phyloP scores from a whole-genome alignment of 1,140 invertebrate genomes.

The Diploscapter pachys region DNA sequence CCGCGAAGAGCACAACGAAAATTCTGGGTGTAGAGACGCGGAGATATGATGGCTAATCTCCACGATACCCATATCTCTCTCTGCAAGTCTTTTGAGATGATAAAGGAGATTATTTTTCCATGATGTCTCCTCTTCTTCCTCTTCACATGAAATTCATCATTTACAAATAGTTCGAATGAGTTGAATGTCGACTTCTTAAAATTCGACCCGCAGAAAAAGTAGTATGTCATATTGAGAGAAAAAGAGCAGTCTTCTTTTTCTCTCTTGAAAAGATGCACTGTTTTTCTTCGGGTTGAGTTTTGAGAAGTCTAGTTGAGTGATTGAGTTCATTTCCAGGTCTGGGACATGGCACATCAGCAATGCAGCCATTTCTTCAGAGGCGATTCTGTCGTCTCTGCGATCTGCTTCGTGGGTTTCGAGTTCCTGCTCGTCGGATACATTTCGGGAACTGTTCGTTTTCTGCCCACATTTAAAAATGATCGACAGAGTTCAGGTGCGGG shows the following conservation, averaged over 20 bases:
- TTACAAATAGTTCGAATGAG: neutral
- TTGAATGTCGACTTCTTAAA: neutral
- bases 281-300: neutral
- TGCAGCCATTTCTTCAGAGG: constrained; percentile 47
- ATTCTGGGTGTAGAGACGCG: too few relatives aligned
- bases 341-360: constrained; percentile 40
- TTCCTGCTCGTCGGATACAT: constrained; percentile 42
- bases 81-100: too few relatives aligned
- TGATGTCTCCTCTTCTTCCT: too few relatives aligned
- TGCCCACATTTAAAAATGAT: too few relatives aligned
- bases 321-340: constrained; percentile 26
- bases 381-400: constrained; percentile 32
- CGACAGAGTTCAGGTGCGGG: constrained; percentile 18
- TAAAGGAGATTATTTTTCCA: too few relatives aligned
- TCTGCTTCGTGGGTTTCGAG: constrained; percentile 34
- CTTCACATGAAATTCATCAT: neutral
- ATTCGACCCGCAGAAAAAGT: neutral
- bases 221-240: too few relatives aligned
- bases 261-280: constrained; percentile 35
- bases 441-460: constrained; percentile 18
- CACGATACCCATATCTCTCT: too few relatives aligned
- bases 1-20: too few relatives aligned
- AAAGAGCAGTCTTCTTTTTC: constrained; percentile 1
- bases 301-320: too few relatives aligned
- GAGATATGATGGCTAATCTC: too few relatives aligned